Percentiles rank a stretch among this genome's conserved stretches.
Conservation (phyloP, 2,888 invertebrate species). For the Alloscopus bannaensis region DNA sequence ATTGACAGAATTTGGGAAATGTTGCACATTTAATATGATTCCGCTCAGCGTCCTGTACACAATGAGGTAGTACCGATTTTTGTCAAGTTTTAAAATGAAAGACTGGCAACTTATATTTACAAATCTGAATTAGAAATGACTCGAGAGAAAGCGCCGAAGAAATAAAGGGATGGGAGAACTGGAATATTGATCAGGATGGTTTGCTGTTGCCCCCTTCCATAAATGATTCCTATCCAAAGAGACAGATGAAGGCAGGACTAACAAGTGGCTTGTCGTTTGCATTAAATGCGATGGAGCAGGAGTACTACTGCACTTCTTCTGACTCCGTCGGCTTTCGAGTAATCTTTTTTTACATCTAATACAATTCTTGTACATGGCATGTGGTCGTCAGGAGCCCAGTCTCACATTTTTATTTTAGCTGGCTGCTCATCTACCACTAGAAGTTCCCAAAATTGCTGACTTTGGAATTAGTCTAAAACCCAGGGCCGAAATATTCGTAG, state of each 20-base stretch:
- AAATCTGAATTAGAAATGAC: slow-evolving; percentile 44
- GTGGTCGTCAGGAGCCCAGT: background rate
- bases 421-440: slow-evolving; percentile 35
- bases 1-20: slow-evolving; percentile 87
- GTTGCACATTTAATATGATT: slow-evolving; percentile 90
- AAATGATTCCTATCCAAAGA: slow-evolving; percentile 47
- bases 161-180: slow-evolving; percentile 58
- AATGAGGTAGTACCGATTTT: slow-evolving; percentile 11
- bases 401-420: slow-evolving; percentile 21
- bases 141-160: slow-evolving; percentile 46
- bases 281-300: slow-evolving; percentile 58
- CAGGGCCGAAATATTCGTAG: slow-evolving; percentile 66
- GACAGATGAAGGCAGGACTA: slow-evolving; percentile 66
- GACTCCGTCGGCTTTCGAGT: slow-evolving; percentile 65
- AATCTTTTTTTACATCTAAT: background rate
- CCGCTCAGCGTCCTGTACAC: slow-evolving; percentile 77
- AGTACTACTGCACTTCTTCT: slow-evolving; percentile 70
- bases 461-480: slow-evolving; percentile 64
- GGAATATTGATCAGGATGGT: slow-evolving; percentile 58
- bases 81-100: background rate
- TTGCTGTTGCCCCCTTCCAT: slow-evolving; percentile 6
- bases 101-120: background rate
- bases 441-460: slow-evolving; percentile 58
- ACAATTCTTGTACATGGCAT: background rate
- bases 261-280: slow-evolving; percentile 67